Base-by-base conservation (phyloP, 2,888 invertebrate species). In the Diarsia mendica region DNA sequence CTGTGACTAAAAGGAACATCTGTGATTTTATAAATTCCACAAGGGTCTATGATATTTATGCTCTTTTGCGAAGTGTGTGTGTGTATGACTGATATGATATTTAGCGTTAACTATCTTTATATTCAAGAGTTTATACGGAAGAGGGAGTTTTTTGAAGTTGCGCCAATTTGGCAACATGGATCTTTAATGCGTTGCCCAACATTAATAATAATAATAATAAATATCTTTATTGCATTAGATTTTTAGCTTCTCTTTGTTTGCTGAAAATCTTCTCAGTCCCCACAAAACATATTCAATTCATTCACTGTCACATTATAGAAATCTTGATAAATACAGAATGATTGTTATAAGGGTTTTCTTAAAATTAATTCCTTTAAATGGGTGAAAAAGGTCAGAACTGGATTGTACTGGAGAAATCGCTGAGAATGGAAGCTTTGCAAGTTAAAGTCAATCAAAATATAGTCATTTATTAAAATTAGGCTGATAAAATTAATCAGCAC, bases 121-220 rank as follows among this genome's bases (percentile, higher is more conserved):
- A 48, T 72, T 60, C 46, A 82, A 67, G 44, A 69, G 66, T 72
- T 71, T 75, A 82, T 79, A 69, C 79, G 82, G 82, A 82, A 82
- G 79, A 82, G 20, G 33, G 15, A 60, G 63, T 70, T 75, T 72
- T 82, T 82, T 82, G 82, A 75, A 20, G 67, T 64, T 33, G 71
- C 71, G 82, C 82, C 82, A 82, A 79, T 79, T 82, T 82, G 82
- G 82, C 82, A 75, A 53, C 68, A 51, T 82, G 58, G 67, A 66
- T 65, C 44, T 64, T 8, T 20, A 70, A 15, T 39, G 53, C 76
- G 70, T 76, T 71, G 46, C 58, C 65, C 64, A 64, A 63, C 58
- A 75, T n/a, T n/a, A n/a, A n/a, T n/a, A n/a, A n/a, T n/a, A n/a
- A n/a, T n/a, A n/a, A n/a, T n/a, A n/a, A n/a, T n/a, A n/a, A n/a